Evolutionary conservation across 2,797 vertebrate species (phyloP).

Genomic region (Psittacula echo): DNA sequence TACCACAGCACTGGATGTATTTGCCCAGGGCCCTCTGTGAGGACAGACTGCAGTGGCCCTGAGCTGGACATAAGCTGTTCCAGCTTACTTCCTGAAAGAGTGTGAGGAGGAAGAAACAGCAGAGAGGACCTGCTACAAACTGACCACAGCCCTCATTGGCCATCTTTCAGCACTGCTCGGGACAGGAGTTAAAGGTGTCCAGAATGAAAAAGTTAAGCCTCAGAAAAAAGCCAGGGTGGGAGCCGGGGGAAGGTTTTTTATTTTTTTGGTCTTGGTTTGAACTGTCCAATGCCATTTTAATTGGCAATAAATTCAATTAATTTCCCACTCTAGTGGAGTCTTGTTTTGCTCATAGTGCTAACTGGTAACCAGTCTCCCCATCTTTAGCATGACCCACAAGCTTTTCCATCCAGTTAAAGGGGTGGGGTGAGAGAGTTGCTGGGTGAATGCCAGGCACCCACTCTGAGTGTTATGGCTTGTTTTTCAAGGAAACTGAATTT

Average conservation of each 20-base stretch:
- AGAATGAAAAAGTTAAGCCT: neutral
- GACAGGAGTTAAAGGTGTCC: too few relatives aligned
- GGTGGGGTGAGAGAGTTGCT: neutral
- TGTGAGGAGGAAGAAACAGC: neutral
- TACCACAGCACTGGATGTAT: rapidly evolving
- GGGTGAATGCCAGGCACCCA: neutral
- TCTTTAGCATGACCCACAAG: rapidly evolving
- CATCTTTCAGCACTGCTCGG: rapidly evolving
- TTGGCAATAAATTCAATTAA: neutral
- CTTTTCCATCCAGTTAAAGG: neutral
- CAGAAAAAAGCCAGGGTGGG: rapidly evolving
- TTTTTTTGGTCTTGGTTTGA: neutral
- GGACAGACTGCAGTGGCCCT: rapidly evolving
- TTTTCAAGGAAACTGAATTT: neutral
- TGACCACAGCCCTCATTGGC: neutral
- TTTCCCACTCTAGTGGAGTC: rapidly evolving
- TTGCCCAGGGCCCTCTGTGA: neutral
- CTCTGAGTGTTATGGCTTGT: rapidly evolving
- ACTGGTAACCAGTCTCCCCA: neutral
- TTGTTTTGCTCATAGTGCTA: neutral
- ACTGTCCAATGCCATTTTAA: neutral
- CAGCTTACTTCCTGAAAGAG: neutral
- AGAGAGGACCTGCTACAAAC: neutral
- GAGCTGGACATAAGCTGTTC: rapidly evolving
- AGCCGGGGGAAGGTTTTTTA: rapidly evolving